Conservation (phyloP, 2,113 vertebrate species). For the Lates calcarifer region DNA sequence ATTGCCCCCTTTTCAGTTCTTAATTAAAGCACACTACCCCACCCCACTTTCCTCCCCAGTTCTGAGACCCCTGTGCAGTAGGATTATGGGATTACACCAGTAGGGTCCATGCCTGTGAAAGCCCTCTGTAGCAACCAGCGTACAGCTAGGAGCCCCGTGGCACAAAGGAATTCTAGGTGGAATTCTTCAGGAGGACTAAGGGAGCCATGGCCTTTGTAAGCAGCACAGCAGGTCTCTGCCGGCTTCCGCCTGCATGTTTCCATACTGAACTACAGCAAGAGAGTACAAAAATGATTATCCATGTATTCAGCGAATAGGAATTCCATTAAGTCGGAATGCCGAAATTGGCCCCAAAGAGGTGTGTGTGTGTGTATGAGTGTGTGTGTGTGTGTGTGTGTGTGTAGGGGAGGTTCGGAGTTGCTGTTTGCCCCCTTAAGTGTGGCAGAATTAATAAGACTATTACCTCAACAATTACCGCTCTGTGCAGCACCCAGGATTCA, state of each 20-base stretch:
- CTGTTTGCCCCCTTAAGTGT: conserved; percentile 90
- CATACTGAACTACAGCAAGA: conserved; percentile 78
- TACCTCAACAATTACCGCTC: conserved; percentile 94
- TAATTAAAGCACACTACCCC: conserved; percentile 98
- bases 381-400: not conserved
- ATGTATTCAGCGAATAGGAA: conserved; percentile 90
- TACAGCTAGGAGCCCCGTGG: conserved; percentile 88
- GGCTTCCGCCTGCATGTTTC: conserved; percentile 85
- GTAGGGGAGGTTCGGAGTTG: conserved; percentile 80
- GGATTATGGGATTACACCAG: conserved; percentile 99
- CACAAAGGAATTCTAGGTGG: conserved; percentile 88
- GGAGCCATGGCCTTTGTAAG: conserved; percentile 90
- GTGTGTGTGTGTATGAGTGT: not conserved
- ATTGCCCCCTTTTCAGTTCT: conserved; percentile 82
- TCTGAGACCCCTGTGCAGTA: conserved; percentile 90
- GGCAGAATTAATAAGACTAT: conserved; percentile 97
- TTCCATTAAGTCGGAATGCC: conserved; percentile 89
- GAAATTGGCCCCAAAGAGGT: conserved; percentile 88
- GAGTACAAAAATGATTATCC: conserved; percentile 90
- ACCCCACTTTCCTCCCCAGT: conserved; percentile 89
- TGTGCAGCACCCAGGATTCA: conserved; percentile 84
- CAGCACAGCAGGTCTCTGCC: conserved; percentile 88
- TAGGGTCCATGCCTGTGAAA: conserved; percentile 94
- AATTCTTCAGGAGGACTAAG: conserved; percentile 92
- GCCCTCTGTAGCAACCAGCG: conserved; percentile 91